Evolutionary conservation across 1,140 invertebrate species (phyloP).

Genomic region (Nasonia vitripennis): DNA sequence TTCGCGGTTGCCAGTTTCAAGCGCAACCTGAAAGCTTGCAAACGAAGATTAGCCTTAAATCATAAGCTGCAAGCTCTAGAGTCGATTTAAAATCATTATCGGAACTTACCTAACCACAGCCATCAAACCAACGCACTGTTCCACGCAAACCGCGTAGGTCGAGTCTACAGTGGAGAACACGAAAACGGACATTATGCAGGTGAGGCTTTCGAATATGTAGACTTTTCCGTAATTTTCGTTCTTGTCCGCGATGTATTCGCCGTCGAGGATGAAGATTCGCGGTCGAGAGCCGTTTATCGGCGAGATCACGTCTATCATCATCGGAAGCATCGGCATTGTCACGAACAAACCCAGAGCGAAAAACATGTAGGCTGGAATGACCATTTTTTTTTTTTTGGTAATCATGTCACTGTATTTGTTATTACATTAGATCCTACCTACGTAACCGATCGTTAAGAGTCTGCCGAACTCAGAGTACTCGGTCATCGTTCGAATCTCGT

Average conservation of each 20-base stretch:
- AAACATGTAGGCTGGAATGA: conserved; percentile 2
- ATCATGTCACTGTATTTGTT: background rate
- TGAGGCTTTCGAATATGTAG: background rate
- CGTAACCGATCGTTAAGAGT: background rate
- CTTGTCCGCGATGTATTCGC: background rate
- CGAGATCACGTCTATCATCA: background rate
- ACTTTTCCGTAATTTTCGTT: background rate
- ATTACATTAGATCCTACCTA: background rate
- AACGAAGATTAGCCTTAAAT: too few relatives aligned
- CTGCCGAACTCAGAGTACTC: background rate
- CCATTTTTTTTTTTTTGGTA: background rate
- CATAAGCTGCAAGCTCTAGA: too few relatives aligned
- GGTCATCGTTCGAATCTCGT: background rate
- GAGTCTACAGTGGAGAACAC: conserved; percentile 4
- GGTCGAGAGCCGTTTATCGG: conserved; percentile 1
- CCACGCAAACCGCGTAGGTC: background rate
- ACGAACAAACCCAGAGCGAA: background rate
- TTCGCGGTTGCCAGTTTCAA: too few relatives aligned
- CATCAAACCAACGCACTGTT: conserved; percentile 24
- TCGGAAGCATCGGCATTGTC: background rate
- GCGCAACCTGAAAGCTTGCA: too few relatives aligned
- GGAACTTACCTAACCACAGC: conserved; percentile 4
- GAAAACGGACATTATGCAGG: background rate
- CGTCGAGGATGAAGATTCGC: conserved; percentile 3
- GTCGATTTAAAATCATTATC: too few relatives aligned